These are phyloP conservation scores for Lytechinus variegatus DNA, from an alignment of 35 echinoderm and acorn worm genomes.

Conservation along the genomic window DNA sequence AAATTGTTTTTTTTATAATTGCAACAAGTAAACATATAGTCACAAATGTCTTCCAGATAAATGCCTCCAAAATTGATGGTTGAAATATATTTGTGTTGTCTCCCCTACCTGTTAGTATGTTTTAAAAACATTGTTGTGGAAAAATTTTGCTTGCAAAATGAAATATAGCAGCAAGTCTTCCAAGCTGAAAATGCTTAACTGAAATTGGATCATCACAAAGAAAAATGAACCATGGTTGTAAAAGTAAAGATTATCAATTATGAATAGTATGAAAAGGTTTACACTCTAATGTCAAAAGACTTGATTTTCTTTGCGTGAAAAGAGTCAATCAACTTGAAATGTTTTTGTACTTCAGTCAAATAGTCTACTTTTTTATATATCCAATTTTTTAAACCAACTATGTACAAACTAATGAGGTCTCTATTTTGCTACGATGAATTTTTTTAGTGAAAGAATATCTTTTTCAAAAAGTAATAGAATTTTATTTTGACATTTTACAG, in stretches of 20 bases:
- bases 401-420: background rate
- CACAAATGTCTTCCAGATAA: background rate
- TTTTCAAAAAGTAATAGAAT: conserved; percentile 18
- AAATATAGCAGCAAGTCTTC: background rate
- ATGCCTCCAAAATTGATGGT: background rate
- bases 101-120: background rate
- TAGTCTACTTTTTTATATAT: conserved; percentile 14
- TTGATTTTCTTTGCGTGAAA: background rate
- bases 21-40: background rate
- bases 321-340: background rate
- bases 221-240: background rate
- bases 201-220: background rate
- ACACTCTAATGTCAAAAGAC: background rate
- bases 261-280: background rate
- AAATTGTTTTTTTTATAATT: background rate
- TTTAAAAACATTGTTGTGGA: background rate
- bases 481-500: conserved; percentile 20
- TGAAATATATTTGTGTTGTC: background rate
- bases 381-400: background rate
- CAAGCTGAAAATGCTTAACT: background rate
- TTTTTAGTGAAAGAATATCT: conserved; percentile 31
- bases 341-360: conserved; percentile 4
- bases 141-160: background rate
- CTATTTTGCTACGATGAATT: conserved; percentile 40
- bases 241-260: background rate